A percentile compares a stretch with the other conserved stretches of the same genome.
Conservation (phyloP, 2,888 invertebrate species). For the Scelioninae gen. 2 region DNA sequence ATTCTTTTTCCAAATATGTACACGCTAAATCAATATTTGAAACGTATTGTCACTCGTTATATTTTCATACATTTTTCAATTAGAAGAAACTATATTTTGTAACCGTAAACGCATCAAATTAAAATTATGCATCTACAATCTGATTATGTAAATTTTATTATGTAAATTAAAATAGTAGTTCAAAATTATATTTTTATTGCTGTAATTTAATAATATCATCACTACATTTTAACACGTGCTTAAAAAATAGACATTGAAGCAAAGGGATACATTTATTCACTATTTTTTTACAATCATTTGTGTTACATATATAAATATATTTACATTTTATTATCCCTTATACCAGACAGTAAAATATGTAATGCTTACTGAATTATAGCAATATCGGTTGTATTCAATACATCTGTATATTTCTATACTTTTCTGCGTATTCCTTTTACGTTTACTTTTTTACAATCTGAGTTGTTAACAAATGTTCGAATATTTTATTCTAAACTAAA, state of each 20-base stretch:
- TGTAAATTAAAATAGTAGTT: too few relatives aligned
- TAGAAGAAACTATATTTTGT: too few relatives aligned
- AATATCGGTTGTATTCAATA: neutral
- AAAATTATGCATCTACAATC: too few relatives aligned
- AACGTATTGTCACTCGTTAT: neutral
- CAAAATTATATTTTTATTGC: too few relatives aligned
- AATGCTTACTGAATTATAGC: neutral
- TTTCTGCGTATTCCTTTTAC: neutral
- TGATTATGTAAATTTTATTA: too few relatives aligned
- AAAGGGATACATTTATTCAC: neutral
- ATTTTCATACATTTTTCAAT: too few relatives aligned
- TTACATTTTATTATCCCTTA: constrained; percentile 5
- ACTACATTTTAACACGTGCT: neutral
- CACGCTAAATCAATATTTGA: neutral
- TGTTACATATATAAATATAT: neutral
- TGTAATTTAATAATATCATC: too few relatives aligned
- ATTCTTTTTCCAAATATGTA: neutral
- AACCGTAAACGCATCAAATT: too few relatives aligned
- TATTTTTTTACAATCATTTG: neutral
- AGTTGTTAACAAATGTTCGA: constrained; percentile 1
- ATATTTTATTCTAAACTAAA: neutral
- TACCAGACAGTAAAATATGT: constrained; percentile 4
- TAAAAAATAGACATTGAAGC: neutral
- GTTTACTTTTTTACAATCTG: too few relatives aligned
- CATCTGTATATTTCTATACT: neutral